Percentiles rank a stretch among this genome's conserved stretches.
These are phyloP conservation scores for Eulithis prunata DNA, from an alignment of 2,888 invertebrate genomes.

Conservation along the genomic window DNA sequence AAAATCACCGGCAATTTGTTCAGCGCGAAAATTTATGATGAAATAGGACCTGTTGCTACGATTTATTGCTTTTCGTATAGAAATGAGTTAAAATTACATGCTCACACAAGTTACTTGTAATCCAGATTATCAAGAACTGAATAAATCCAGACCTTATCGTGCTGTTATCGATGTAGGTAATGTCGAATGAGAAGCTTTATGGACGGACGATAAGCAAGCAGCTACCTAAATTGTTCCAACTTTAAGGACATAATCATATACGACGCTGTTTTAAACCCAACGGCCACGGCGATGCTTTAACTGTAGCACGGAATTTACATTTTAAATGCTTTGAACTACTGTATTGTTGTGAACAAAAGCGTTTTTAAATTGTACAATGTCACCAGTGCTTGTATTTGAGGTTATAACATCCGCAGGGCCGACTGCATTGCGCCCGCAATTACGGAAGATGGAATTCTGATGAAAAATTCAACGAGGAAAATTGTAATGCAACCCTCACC, in stretches of 20 bases:
- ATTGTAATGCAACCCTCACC: slow-evolving; percentile 23
- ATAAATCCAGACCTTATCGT: slow-evolving; percentile 23
- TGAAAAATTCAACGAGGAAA: slow-evolving; percentile 35
- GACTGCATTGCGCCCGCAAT: slow-evolving; percentile 34
- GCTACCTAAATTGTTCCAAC: slow-evolving; percentile 4
- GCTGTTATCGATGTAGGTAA: slow-evolving; percentile 18
- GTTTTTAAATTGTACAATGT: slow-evolving; percentile 26
- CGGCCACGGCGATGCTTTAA: slow-evolving; percentile 5
- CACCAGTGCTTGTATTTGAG: slow-evolving; percentile 23
- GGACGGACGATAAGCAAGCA: slow-evolving; percentile 14
- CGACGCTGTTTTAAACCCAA: slow-evolving; percentile 14
- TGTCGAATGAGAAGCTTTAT: slow-evolving; percentile 15
- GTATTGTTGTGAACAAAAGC: slow-evolving; percentile 23
- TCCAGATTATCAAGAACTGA: slow-evolving; percentile 22
- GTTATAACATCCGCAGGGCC: slow-evolving; percentile 29
- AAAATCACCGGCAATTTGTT: slow-evolving; percentile 35
- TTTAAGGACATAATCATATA: slow-evolving; percentile 4
- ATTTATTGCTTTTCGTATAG: slow-evolving; percentile 22
- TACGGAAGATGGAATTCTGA: slow-evolving; percentile 32
- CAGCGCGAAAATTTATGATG: slow-evolving; percentile 11
- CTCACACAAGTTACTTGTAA: background rate
- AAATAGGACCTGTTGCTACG: slow-evolving; percentile 23
- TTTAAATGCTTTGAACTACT: slow-evolving; percentile 21
- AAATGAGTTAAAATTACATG: slow-evolving; percentile 16
- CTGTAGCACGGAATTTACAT: slow-evolving; percentile 16